These are phyloP conservation scores for Hydractinia echinata DNA, from an alignment of 30 jellyfish, hydroid and myxozoan genomes.

Conservation along the genomic window DNA sequence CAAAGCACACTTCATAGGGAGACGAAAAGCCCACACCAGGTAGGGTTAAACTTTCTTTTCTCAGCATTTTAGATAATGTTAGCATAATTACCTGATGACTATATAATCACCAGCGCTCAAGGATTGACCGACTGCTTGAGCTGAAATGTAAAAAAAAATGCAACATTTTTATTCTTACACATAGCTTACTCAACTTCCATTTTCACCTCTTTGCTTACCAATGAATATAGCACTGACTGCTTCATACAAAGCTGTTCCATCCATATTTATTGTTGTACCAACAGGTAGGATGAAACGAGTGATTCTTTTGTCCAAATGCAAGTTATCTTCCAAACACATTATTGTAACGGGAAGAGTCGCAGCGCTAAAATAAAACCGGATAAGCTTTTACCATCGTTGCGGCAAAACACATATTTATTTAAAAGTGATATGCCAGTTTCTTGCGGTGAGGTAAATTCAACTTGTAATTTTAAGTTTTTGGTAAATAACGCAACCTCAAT, in stretches of 20 bases:
- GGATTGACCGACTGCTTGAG: slow-evolving; percentile 24
- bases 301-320: slow-evolving; percentile 58
- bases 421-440: too few relatives aligned
- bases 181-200: not conserved
- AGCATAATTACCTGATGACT: slow-evolving; percentile 24
- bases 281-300: slow-evolving; percentile 80
- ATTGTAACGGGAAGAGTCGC: slow-evolving; percentile 88
- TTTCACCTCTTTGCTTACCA: slow-evolving; percentile 19
- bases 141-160: not conserved
- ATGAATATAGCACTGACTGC: slow-evolving; percentile 92
- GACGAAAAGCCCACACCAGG: too few relatives aligned
- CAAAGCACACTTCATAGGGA: too few relatives aligned
- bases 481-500: too few relatives aligned
- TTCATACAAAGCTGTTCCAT: slow-evolving; percentile 91
- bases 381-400: too few relatives aligned
- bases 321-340: slow-evolving; percentile 78
- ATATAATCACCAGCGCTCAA: slow-evolving; percentile 32
- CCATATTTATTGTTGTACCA: slow-evolving; percentile 97
- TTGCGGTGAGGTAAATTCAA: too few relatives aligned
- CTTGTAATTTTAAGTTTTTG: too few relatives aligned
- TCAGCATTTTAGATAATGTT: too few relatives aligned
- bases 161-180: not conserved
- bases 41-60: too few relatives aligned
- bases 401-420: too few relatives aligned
- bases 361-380: slow-evolving; percentile 41